Percentiles rank a stretch among this genome's conserved stretches.
phyloP scores from a whole-genome alignment of 2,797 vertebrate species.

The Cyclopterus lumpus region DNA sequence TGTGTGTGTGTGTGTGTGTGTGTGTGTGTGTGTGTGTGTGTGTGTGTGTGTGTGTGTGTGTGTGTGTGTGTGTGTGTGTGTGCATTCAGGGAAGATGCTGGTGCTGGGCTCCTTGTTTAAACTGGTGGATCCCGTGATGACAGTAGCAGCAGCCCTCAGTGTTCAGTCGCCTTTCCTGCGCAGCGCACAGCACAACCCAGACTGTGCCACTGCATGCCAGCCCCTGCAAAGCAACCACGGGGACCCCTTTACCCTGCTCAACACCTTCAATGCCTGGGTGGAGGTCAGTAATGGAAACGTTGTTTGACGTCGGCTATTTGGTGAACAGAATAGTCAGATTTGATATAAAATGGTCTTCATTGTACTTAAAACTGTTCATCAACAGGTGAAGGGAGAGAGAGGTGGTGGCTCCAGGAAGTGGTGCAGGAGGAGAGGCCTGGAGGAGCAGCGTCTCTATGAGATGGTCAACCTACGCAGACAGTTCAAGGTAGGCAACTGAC shows the following conservation, averaged over 20 bases:
- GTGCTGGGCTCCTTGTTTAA: conserved; percentile 89
- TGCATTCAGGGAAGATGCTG: conserved; percentile 90
- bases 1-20: too few species aligned
- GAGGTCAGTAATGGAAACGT: conserved; percentile 81
- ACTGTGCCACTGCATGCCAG: conserved; percentile 83
- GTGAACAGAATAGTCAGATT: not conserved
- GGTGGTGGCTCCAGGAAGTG: conserved; percentile 86
- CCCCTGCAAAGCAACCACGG: conserved; percentile 91
- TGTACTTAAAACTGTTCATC: not conserved
- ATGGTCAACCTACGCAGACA: conserved; percentile 93
- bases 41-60: too few species aligned
- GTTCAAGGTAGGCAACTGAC: conserved; percentile 85
- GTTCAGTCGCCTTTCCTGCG: conserved; percentile 92
- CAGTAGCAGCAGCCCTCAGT: conserved; percentile 88
- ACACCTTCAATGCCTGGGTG: conserved; percentile 92
- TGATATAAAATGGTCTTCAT: not conserved
- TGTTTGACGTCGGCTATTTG: not conserved
- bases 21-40: too few species aligned
- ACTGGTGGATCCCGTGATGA: conserved; percentile 89
- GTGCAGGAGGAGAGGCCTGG: conserved; percentile 90
- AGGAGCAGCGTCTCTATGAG: conserved; percentile 94
- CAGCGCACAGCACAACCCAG: conserved; percentile 83
- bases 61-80: conserved; percentile 25
- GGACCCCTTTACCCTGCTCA: conserved; percentile 93
- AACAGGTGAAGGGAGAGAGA: conserved; percentile 89